Evolutionary conservation across 2,888 invertebrate genomes (phyloP), one percentile per base, ranked within the genome.

Genomic region (Drosophila ustulata): DNA sequence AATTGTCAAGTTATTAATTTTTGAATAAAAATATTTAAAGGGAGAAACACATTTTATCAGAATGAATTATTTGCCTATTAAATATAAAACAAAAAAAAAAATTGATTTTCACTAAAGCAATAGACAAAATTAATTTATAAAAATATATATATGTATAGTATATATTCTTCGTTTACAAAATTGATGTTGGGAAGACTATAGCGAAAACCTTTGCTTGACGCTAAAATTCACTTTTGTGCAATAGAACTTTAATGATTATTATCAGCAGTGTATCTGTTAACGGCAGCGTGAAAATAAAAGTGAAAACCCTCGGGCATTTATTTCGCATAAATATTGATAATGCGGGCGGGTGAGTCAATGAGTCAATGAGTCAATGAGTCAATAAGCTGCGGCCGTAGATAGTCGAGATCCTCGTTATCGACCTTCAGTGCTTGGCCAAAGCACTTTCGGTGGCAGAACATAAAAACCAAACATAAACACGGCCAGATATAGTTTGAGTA

Each of bases 361-460:
- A 18, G 18, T 18, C 18, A 18, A 18, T 18, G 18, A 18, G 18
- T 18, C 18, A 18, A 41, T 55, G 18, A 18, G 18, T 18, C 18
- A 18, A 41, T 55, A 47, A 58, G 71, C 71, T 52, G 8, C 11
- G 26, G 4, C 49, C 28, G 46, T 61, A 50, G 50, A 59, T 71
- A 34, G 18, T 50, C 23, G 26, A 72, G 52, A 50, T 56, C n/a
- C 57, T 43, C 47, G 57, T 45, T 57, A 58, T 53, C 67, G 70
- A 66, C 74, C 68, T 71, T 71, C 53, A 43, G 37, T 41, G 9
- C 32, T 34, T 34, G 34, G 34, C 3, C 34, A 32, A 66, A 53
- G 26, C 70, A 73, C 70, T 66, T 66, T 74, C 53, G 55, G 53
- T 71, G 58, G 55, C 64, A 73, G 64, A 41, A 41, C n/a, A 13